Base-by-base conservation (phyloP, 2,113 vertebrate genomes). In the Benitochromis conjunctus region DNA sequence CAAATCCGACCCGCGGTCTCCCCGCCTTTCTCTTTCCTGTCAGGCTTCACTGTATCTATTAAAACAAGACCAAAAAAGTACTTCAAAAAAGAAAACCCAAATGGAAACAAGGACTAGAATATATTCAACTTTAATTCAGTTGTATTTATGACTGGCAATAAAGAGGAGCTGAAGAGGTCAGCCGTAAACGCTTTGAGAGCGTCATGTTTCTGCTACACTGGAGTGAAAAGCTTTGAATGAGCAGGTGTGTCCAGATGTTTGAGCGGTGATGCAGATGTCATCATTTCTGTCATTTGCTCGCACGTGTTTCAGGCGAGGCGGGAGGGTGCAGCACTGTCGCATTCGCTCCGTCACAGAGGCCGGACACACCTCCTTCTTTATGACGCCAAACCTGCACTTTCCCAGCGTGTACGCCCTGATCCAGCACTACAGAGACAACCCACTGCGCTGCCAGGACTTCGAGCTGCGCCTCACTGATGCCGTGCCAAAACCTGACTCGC, bases 271-370 rank as follows among this genome's bases (percentile, higher is more conserved):
- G n/a, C 0, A 0, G 38, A 71, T 71, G 21, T 71, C 41, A 5
- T 29, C 5, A 48, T 48, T 29, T 18, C 3, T 0, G 24, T n/a
- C n/a, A 29, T 77, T 51, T 13, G 4, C 56, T 62, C 18, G 13
- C 55, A 4, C 14, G 9, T 53, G 60, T 1, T 2, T 56, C 86
- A 99, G 98, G 98, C 97, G 98, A 43, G 94, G 94, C 1, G 98
- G 98, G 41, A 95, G 97, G 55, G 98, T 99, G 79, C 98, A 99
- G 94, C 98, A 99, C 95, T 99, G 98, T 83, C 96, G 97, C 3
- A 98, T 99, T 69, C 98, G 97, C 79, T 98, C 98, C 1, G 89
- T 80, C 12, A 55, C 92, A 1, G 97, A 98, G 3, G 97, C 93
- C 0, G 95, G 95, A 2, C 24, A 85, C 83, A 89, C 93, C 3